A percentile compares a stretch with the other conserved stretches of the same genome.
Conservation (phyloP, 2,797 vertebrate genomes). For the Poecilia velifera region DNA sequence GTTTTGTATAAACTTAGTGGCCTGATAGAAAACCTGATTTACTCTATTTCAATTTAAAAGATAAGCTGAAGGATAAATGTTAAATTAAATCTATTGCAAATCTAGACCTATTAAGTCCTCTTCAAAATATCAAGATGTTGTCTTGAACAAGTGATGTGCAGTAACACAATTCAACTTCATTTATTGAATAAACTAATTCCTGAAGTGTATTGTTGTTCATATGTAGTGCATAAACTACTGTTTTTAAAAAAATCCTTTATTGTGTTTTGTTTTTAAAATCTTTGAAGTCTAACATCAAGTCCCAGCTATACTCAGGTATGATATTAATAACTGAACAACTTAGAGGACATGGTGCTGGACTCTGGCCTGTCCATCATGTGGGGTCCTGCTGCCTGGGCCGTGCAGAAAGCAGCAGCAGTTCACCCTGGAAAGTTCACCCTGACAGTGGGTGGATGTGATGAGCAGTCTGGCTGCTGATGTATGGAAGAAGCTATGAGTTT, state of each 20-base stretch:
- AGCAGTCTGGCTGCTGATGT: slow-evolving; percentile 49
- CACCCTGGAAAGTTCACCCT: slow-evolving; percentile 50
- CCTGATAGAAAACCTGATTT: neutral
- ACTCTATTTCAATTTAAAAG: neutral
- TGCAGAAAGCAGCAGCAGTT: slow-evolving; percentile 31
- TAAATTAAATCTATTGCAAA: neutral
- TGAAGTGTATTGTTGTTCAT: neutral
- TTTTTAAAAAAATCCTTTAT: neutral
- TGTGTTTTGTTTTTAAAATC: slow-evolving; percentile 3
- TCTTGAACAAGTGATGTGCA: neutral
- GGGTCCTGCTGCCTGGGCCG: slow-evolving; percentile 29
- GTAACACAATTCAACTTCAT: neutral
- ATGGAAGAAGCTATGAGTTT: slow-evolving; percentile 32
- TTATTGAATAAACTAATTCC: neutral
- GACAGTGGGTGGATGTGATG: slow-evolving; percentile 46
- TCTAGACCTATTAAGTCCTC: neutral
- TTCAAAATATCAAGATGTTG: neutral
- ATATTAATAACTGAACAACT: slow-evolving; percentile 65
- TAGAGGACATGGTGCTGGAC: slow-evolving; percentile 33
- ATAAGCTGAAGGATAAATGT: neutral
- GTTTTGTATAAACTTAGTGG: neutral
- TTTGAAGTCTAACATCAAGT: slow-evolving; percentile 20
- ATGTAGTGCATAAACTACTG: neutral
- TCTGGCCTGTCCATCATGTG: slow-evolving; percentile 35
- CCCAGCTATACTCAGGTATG: slow-evolving; percentile 27